Evolutionary conservation across 2,113 vertebrate species (phyloP), one percentile per base, ranked within the genome.

Genomic region (Prietella phreatophila): DNA sequence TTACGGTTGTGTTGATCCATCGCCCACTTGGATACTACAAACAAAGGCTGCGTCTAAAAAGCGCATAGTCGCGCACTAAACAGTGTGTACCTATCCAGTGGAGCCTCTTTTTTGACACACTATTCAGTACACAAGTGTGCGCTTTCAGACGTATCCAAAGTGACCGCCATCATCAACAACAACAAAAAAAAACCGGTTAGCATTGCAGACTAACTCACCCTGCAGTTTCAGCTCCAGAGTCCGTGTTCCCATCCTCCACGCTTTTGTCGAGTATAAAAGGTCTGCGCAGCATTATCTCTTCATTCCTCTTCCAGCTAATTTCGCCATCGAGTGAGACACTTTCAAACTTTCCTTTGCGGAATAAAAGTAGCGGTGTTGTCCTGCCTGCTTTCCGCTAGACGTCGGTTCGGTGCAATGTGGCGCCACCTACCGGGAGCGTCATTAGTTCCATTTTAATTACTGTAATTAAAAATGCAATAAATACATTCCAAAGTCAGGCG

Each of bases 211-310:
- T 75, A 71, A 95, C 95, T 94, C 90, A 96, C 95, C 93, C 93
- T 71, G 93, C 92, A 53, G 93, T 94, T 90, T 94, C 94, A n/a
- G 93, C 93, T 86, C 93, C 94, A 0, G 94, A 93, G 86, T 95
- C 95, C 86, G 65, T 89, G 88, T 89, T 90, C 20, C 89, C 94
- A 93, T 94, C 87, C 14, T 92, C 88, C 58, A 75, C 75, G 88
- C 88, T 89, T 56, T 75, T 22, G 9, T 33, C 82, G 1, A 91
- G 79, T 30, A 53, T 47, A 90, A n/a, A 85, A 42, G 79, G 80
- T 87, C 86, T 84, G n/a, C 87, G 86, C 56, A 93, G 90, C 94
- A 94, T 93, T 20, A 7, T 85, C 87, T 86, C 14, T 61, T 13
- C 53, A 80, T 76, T 65, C 86, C 19, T 25, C 39, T 82, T 42